Conservation (phyloP, 2,113 vertebrate genomes). For the Cottus gobio region DNA sequence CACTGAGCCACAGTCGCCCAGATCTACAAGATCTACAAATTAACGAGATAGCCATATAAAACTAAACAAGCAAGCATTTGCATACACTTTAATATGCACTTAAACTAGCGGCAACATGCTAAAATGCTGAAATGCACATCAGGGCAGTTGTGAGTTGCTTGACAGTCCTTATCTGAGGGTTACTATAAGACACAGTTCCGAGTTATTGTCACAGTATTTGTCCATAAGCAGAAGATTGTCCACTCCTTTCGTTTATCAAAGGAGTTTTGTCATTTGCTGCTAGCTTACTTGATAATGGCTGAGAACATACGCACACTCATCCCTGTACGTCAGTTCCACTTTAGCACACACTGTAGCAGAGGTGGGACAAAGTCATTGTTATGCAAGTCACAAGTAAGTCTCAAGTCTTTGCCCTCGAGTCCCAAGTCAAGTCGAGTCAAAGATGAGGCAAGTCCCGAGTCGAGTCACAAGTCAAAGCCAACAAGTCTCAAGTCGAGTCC, state of each 20-base stretch:
- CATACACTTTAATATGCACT: slow-evolving; percentile 57
- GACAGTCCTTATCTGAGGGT: not conserved
- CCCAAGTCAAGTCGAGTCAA: too few relatives aligned
- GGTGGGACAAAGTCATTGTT: too few relatives aligned
- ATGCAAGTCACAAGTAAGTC: too few relatives aligned
- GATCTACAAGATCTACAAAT: slow-evolving; percentile 5
- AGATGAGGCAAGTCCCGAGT: too few relatives aligned
- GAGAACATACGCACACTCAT: not conserved
- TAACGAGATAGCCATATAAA: slow-evolving; percentile 38
- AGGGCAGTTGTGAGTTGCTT: not conserved
- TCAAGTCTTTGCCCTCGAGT: too few relatives aligned
- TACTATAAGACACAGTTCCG: not conserved
- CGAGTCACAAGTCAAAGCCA: too few relatives aligned
- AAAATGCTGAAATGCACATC: slow-evolving; percentile 35
- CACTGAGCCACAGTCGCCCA: too few relatives aligned
- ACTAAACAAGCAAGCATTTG: slow-evolving; percentile 52
- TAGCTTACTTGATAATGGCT: not conserved
- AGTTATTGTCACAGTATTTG: not conserved
- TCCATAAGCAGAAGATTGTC: not conserved
- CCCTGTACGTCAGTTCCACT: not conserved
- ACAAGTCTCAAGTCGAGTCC: too few relatives aligned
- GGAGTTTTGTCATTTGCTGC: not conserved
- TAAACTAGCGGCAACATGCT: slow-evolving; percentile 38
- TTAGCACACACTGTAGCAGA: too few relatives aligned
- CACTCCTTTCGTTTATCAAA: not conserved